Percentiles rank a stretch among this genome's conserved stretches.
Evolutionary conservation across 2,113 vertebrate species (phyloP).

Genomic region (Hyaena hyaena): DNA sequence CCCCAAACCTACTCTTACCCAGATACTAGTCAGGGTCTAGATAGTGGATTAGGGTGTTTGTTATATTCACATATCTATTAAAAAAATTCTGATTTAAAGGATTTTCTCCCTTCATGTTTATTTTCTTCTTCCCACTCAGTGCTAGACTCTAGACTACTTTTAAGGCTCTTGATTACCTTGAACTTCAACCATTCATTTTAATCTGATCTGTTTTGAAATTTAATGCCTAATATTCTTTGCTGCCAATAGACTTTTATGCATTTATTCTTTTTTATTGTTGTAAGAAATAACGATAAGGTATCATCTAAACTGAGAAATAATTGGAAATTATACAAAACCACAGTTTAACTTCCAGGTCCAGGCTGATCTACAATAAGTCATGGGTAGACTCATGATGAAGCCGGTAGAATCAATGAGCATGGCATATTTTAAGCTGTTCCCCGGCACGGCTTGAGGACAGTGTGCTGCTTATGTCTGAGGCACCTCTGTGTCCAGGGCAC

Average conservation of each 20-base stretch:
- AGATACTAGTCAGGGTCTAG: neutral
- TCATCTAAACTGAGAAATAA: constrained; percentile 84
- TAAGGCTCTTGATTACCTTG: constrained; percentile 69
- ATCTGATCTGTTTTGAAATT: constrained; percentile 84
- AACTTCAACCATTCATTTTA: constrained; percentile 80
- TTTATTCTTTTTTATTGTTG: constrained; percentile 73
- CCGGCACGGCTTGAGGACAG: rapidly evolving
- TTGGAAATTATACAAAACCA: constrained; percentile 82
- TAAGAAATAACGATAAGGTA: constrained; percentile 83
- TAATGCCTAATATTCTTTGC: constrained; percentile 82
- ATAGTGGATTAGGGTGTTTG: neutral
- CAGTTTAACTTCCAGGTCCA: constrained; percentile 66
- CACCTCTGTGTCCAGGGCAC: no score
- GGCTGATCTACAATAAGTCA: constrained; percentile 53
- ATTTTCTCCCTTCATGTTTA: constrained; percentile 55
- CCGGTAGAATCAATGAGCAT: neutral
- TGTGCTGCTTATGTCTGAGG: neutral
- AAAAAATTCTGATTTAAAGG: neutral
- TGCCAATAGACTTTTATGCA: constrained; percentile 82
- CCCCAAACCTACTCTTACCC: neutral
- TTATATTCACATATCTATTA: neutral
- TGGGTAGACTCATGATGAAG: neutral
- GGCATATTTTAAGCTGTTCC: neutral
- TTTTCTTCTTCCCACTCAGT: neutral
- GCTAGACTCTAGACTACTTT: constrained; percentile 74